Evolutionary conservation across 2,888 invertebrate species (phyloP).

Genomic region (Volucella inflata): DNA sequence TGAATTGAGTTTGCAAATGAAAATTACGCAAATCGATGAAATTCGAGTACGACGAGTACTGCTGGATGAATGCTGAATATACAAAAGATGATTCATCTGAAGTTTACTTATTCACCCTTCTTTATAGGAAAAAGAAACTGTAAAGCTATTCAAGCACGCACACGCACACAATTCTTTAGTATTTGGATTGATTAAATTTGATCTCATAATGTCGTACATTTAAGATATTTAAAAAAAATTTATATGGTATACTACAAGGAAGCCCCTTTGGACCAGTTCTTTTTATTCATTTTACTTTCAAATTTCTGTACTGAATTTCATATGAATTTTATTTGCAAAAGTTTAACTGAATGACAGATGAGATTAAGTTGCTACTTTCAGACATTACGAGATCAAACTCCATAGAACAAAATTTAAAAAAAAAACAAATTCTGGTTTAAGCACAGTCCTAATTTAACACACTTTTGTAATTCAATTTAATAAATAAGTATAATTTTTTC

Average conservation of each 20-base stretch:
- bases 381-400: not conserved
- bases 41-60: slow-evolving; percentile 4
- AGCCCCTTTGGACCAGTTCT: too few species aligned
- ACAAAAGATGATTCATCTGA: slow-evolving; percentile 35
- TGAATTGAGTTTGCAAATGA: slow-evolving; percentile 49
- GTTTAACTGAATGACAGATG: too few species aligned
- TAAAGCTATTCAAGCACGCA: slow-evolving; percentile 49
- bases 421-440: slow-evolving; percentile 11
- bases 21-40: slow-evolving; percentile 48
- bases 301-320: too few species aligned
- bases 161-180: slow-evolving; percentile 55
- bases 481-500: too few species aligned
- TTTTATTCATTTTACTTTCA: too few species aligned
- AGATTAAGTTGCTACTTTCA: too few species aligned
- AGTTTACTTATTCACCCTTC: too few species aligned
- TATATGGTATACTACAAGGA: not conserved
- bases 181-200: slow-evolving; percentile 18
- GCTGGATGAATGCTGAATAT: too few species aligned
- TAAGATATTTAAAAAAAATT: not conserved
- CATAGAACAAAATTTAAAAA: slow-evolving; percentile 2
- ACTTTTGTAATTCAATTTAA: not conserved
- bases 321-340: too few species aligned
- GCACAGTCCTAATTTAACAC: slow-evolving; percentile 27
- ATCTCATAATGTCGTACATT: slow-evolving; percentile 27
- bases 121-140: slow-evolving; percentile 17